Conservation (phyloP, 2,113 vertebrate genomes). For the Chloroceryle aenea region DNA sequence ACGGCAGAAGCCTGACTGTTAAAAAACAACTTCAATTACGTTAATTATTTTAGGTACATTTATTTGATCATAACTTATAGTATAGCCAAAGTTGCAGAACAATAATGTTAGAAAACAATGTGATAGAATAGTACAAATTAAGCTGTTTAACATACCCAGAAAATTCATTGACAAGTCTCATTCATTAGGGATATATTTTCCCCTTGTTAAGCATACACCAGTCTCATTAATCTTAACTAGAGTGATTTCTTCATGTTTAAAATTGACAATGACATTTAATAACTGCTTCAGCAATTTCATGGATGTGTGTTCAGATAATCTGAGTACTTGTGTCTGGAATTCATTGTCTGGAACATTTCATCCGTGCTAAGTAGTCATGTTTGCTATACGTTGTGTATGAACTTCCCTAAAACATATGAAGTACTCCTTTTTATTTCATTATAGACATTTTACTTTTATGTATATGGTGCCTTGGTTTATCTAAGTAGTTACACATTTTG, state of each 20-base stretch:
- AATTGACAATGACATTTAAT: slow-evolving; percentile 1
- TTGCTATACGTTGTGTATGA: not conserved
- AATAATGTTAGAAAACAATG: not conserved
- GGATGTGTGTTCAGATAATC: not conserved
- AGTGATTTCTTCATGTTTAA: not conserved
- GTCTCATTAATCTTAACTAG: not conserved
- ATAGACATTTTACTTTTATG: not conserved
- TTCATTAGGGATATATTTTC: not conserved
- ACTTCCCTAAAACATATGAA: not conserved
- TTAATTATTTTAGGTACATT: not conserved
- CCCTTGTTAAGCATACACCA: not conserved
- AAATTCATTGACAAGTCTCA: not conserved
- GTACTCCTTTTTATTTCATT: not conserved
- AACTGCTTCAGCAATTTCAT: not conserved
- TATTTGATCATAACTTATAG: not conserved
- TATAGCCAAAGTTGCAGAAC: not conserved
- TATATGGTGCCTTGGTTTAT: not conserved
- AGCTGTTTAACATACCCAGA: not conserved
- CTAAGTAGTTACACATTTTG: not conserved
- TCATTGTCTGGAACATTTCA: not conserved
- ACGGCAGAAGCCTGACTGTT: not conserved
- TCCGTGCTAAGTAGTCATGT: not conserved
- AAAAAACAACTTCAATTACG: not conserved
- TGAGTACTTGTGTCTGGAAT: not conserved
- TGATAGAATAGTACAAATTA: not conserved